Evolutionary conservation across 1,140 invertebrate genomes (phyloP).

Genomic region (Harpegnathos saltator): DNA sequence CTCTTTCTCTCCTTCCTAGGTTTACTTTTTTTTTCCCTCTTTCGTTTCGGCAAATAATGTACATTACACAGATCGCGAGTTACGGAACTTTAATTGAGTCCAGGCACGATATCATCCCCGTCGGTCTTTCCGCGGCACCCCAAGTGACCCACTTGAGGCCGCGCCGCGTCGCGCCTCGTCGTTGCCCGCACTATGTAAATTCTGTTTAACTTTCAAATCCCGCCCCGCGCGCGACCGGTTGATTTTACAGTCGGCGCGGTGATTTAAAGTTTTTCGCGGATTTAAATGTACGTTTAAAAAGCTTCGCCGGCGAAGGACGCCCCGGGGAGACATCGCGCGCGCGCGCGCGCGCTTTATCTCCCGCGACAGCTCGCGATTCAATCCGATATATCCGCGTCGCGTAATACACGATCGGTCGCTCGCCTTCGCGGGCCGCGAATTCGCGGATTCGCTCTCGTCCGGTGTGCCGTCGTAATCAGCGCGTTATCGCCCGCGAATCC

Average conservation of each 20-base stretch:
- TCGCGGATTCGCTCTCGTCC: too few relatives aligned
- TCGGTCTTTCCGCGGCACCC: slow-evolving; percentile 25
- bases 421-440: too few relatives aligned
- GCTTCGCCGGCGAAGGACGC: slow-evolving; percentile 30
- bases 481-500: background rate
- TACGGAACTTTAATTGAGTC: slow-evolving; percentile 61
- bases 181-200: slow-evolving; percentile 35
- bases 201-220: slow-evolving; percentile 62
- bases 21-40: slow-evolving; percentile 10
- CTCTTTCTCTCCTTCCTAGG: background rate
- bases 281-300: slow-evolving; percentile 60
- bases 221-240: slow-evolving; percentile 35
- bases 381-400: slow-evolving; percentile 25
- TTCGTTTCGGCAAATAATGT: slow-evolving; percentile 49
- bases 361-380: slow-evolving; percentile 33
- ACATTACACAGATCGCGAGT: slow-evolving; percentile 62
- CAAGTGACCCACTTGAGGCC: slow-evolving; percentile 55
- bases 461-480: slow-evolving; percentile 16
- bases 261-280: slow-evolving; percentile 62
- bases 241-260: slow-evolving; percentile 55
- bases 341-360: slow-evolving; percentile 36
- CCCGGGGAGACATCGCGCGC: slow-evolving; percentile 45
- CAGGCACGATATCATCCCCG: slow-evolving; percentile 25
- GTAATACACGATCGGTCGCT: slow-evolving; percentile 56
- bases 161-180: background rate